Evolutionary conservation across 2,888 invertebrate genomes (phyloP).

Genomic region (Patella depressa): DNA sequence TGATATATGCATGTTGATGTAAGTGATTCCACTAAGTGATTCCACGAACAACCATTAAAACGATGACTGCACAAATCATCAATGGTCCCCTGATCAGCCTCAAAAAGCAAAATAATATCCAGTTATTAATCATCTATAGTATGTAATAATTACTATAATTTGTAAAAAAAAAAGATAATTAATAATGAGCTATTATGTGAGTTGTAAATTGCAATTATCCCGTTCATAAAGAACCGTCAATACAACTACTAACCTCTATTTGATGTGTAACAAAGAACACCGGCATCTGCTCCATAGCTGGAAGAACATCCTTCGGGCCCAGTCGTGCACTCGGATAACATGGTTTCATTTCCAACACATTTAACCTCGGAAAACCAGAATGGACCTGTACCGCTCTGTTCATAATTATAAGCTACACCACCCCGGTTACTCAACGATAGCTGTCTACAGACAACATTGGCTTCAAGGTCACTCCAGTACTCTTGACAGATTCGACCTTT

Average conservation of each 20-base stretch:
- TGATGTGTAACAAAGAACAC: slow-evolving; percentile 45
- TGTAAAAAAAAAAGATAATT: no score
- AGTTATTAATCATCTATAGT: no score
- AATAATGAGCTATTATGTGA: no score
- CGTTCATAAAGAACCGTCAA: no score
- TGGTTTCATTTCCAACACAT: slow-evolving; percentile 19
- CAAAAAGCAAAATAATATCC: no score
- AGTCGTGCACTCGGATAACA: slow-evolving; percentile 27
- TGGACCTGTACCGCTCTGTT: background rate
- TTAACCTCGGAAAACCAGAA: slow-evolving; percentile 2
- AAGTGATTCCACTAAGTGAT: no score
- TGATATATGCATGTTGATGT: no score
- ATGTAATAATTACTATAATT: no score
- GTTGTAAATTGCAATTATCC: no score
- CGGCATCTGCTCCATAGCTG: slow-evolving; percentile 44
- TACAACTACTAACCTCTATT: background rate
- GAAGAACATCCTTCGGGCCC: slow-evolving; percentile 49
- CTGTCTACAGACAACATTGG: slow-evolving; percentile 18
- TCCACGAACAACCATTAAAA: no score
- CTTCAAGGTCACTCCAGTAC: slow-evolving; percentile 16
- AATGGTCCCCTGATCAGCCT: no score
- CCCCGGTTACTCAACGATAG: background rate
- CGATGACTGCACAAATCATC: no score
- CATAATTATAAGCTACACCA: slow-evolving; percentile 1
- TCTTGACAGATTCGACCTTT: slow-evolving; percentile 73